Evolutionary conservation across 2,888 invertebrate genomes (phyloP).

Genomic region (Agrilus cyanescens): DNA sequence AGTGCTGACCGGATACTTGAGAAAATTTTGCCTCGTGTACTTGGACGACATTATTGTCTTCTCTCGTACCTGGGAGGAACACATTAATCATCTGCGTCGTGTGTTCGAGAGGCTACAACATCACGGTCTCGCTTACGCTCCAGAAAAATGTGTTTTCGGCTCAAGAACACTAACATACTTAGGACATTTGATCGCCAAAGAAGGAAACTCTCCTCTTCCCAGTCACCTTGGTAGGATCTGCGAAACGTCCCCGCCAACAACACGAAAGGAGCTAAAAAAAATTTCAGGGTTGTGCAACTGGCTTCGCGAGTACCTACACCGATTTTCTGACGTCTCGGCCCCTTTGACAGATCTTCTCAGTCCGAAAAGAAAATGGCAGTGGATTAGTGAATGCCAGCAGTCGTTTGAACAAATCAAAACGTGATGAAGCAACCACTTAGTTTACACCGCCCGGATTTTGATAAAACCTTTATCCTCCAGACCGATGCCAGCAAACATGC

Average conservation of each 20-base stretch:
- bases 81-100: slow-evolving; percentile 11
- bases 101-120: slow-evolving; percentile 13
- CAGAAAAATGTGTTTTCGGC: slow-evolving; percentile 13
- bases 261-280: slow-evolving; percentile 7
- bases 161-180: slow-evolving; percentile 7
- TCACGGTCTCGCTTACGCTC: slow-evolving; percentile 9
- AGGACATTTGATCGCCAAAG: slow-evolving; percentile 9
- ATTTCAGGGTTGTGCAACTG: slow-evolving; percentile 19
- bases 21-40: slow-evolving; percentile 16
- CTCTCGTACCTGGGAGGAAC: slow-evolving; percentile 10
- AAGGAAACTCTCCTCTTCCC: slow-evolving; percentile 9
- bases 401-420: slow-evolving; percentile 12
- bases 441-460: slow-evolving; percentile 13
- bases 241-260: slow-evolving; percentile 4
- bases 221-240: slow-evolving; percentile 8
- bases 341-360: slow-evolving; percentile 17
- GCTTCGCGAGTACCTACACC: slow-evolving; percentile 18
- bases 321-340: slow-evolving; percentile 12
- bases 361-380: slow-evolving; percentile 6
- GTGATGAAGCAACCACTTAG: slow-evolving; percentile 8
- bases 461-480: slow-evolving; percentile 14
- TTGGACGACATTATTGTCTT: slow-evolving; percentile 22
- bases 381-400: slow-evolving; percentile 7
- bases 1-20: slow-evolving; percentile 14
- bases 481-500: slow-evolving; percentile 17